These are phyloP conservation scores for Sapayoa aenigma DNA, from an alignment of 2,113 vertebrate species.

Conservation along the genomic window DNA sequence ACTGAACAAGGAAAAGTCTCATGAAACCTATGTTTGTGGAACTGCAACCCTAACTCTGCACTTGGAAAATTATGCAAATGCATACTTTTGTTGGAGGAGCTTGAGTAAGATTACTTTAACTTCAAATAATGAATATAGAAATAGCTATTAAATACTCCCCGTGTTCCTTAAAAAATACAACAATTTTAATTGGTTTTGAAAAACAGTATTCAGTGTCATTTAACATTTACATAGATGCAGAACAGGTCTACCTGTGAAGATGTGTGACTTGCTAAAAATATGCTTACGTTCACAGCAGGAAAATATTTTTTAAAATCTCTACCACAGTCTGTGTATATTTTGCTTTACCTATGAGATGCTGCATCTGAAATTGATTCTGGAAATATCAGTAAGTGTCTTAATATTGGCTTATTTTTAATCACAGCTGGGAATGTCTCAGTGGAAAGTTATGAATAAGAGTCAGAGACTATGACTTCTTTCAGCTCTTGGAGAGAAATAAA, in stretches of 20 bases:
- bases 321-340: neutral
- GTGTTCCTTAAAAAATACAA: neutral
- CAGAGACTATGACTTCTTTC: constrained; percentile 42
- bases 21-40: neutral
- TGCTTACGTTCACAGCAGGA: neutral
- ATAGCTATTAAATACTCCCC: neutral
- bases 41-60: neutral
- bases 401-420: constrained; percentile 41
- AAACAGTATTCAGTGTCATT: neutral
- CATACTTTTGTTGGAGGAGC: neutral
- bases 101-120: neutral
- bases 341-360: constrained; percentile 3
- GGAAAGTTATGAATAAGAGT: constrained; percentile 24
- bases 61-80: neutral
- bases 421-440: constrained; percentile 32
- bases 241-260: neutral
- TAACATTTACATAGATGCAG: neutral
- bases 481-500: constrained; percentile 19
- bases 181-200: neutral
- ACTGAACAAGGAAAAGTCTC: neutral
- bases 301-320: neutral
- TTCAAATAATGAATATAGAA: neutral
- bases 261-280: neutral
- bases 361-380: constrained; percentile 18
- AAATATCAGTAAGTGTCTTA: constrained; percentile 35